phyloP scores from a whole-genome alignment of 2,888 invertebrate species.

The Ophioninae sp. region DNA sequence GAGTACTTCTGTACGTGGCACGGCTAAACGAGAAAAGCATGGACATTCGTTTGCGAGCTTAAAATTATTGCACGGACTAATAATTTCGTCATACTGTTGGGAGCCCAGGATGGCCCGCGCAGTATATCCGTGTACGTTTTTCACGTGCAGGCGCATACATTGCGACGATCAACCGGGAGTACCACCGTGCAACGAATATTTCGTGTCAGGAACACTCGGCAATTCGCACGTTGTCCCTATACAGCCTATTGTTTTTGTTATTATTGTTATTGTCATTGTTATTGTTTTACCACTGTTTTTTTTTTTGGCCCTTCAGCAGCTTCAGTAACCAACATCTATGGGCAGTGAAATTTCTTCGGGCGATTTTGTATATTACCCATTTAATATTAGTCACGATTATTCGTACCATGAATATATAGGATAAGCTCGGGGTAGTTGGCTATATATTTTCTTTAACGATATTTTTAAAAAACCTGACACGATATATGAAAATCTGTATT shows the following conservation, averaged over 20 bases:
- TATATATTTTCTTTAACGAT: too few species aligned
- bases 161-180: not conserved
- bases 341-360: slow-evolving; percentile 44
- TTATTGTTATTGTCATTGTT: not conserved
- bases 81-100: slow-evolving; percentile 20
- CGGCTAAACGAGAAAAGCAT: slow-evolving; percentile 18
- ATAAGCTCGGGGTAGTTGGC: too few species aligned
- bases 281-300: slow-evolving; percentile 11
- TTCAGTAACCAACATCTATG: slow-evolving; percentile 31
- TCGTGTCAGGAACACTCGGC: slow-evolving; percentile 12
- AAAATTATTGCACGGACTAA: slow-evolving; percentile 20
- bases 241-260: not conserved
- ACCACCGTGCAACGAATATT: slow-evolving; percentile 10
- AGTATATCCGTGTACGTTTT: not conserved
- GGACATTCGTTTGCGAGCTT: slow-evolving; percentile 27
- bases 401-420: too few species aligned
- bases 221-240: not conserved
- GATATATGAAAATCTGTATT: too few species aligned
- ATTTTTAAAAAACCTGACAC: too few species aligned
- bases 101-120: not conserved
- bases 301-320: slow-evolving; percentile 18
- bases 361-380: slow-evolving; percentile 18
- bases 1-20: not conserved
- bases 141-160: not conserved
- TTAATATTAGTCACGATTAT: too few species aligned